Evolutionary conservation across 2,797 vertebrate species (phyloP), one percentile per base, ranked within the genome.

Genomic region (Urocyon cinereoargenteus): DNA sequence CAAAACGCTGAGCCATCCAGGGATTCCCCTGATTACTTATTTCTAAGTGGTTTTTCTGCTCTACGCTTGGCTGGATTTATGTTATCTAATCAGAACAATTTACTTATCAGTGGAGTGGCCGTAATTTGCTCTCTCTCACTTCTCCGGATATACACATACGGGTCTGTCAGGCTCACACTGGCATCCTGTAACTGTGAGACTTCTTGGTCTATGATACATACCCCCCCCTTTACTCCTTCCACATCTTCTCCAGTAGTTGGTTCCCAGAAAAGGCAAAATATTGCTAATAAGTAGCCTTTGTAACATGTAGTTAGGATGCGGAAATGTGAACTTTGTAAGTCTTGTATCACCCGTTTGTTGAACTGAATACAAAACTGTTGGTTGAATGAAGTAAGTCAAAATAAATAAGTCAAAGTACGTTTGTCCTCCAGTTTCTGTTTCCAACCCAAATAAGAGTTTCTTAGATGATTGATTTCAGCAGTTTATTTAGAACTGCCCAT

Each of bases 361-460:
- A 94, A 24, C 49, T n/a, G 64, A 66, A 26, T 40, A 21, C 55
- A 81, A 15, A 72, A 79, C 62, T 95, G 22, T 77, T 94, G 40
- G 6, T n/a, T 86, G 49, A 94, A 81, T 87, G 36, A 90, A 85
- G 36, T 86, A 82, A 90, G 18, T 62, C 55, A 66, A 45, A 70
- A 45, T 45, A 45, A 45, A 45, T 45, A 45, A 45, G 40, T 75
- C 72, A 79, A 96, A 86, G 19, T 49, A 73, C 22, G 15, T 21
- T 45, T 92, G 24, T 87, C 28, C 26, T 55, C 28, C 53, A 49
- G 14, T 57, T 19, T 90, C 22, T 88, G n/a, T 96, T 97, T 95
- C 36, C 24, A 94, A 82, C 86, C 34, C 26, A 57, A 55, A 4
- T 34, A 64, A 34, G 34, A 91, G 28, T 91, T 79, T 95, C 40